Evolutionary conservation across 2,797 vertebrate species (phyloP), one percentile per base, ranked within the genome.

Genomic region (Discoglossus pictus): DNA sequence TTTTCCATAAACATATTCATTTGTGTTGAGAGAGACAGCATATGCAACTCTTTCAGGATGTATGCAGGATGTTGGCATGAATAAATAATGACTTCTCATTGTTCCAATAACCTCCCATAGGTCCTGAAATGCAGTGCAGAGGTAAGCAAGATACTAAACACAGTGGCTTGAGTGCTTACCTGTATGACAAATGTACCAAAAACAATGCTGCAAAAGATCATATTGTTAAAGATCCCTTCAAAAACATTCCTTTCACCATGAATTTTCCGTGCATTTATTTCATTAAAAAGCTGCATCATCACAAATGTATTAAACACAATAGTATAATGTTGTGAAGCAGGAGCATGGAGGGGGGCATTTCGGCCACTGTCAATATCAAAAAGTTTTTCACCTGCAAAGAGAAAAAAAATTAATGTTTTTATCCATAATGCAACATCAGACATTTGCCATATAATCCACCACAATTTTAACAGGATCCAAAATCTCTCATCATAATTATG

Each of bases 241-340:
- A 99, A 99, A 68, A 99, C 97, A 7, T 99, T 99, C 75, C 96
- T 91, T 85, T 99, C 97, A 2, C 97, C 97, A 2, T 99, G 97
- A 84, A 99, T 99, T 88, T 99, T 99, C 47, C 97, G 89, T 39
- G 97, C 97, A 31, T 99, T 99, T 78, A 99, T 97, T 85, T 99
- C 97, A 27, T 99, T 99, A 82, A 99, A 99, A 61, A 99, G 94
- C 84, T 99, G 97, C 97, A 99, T 98, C 89, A 99, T 77, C 72
- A 99, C 97, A 78, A 99, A 99, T 0, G 97, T 98, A 73, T 99
- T 99, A 84, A 99, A 99, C 80, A 99, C 96, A 47, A 99, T 93
- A 62, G 97, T 99, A 80, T 99, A 99, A 83, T 99, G 97, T 75
- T 99, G 96, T 3, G 97, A 97, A n/a, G 97, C 94, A 7, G 95